Evolutionary conservation across 2,888 invertebrate species (phyloP), one percentile per base, ranked within the genome.

Genomic region (Amorpha juglandis): DNA sequence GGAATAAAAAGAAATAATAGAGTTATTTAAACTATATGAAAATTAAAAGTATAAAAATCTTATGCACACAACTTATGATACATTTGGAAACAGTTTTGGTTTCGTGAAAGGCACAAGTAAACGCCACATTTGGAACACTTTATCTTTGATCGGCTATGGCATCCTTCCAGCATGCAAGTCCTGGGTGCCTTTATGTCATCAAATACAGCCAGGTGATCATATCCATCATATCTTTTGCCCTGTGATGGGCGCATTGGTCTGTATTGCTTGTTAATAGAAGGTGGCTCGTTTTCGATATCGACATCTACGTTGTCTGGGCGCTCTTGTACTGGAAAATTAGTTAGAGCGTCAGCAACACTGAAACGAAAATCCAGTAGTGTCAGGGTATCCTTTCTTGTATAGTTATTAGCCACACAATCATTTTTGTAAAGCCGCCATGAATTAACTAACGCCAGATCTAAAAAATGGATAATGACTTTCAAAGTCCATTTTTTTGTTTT

Each of bases 401-500:
- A 6, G 35, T 7, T 7, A 6, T 35, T 35, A 35, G 35, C 35
- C 35, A 35, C 3, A 6, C 6, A 69, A 21, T 72, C 68, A 19
- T 51, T 66, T 66, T 64, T 72, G 67, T 79, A 78, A 14, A 71
- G 67, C 27, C 75, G 67, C 76, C 78, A 78, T 51, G 75, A 64
- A 63, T 78, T 78, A 6, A 71, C 74, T 8, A 76, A 7, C 2
- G 73, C 71, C 14, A 79, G 67, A 68, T 81, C 78, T 6, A 77
- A 50, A 68, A 78, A 75, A 52, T 79, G 75, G 7, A 76, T 65
- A 3, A 78, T 63, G 8, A 78, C 74, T 67, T 78, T 79, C 8
- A 81, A 53, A 12, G 78, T 78, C 77, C 78, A 82, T 64, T 80
- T 81, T 55, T 66, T 72, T 0, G 78, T 78, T 74, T 79, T 81